Percentiles rank a stretch among this genome's conserved stretches.
Evolutionary conservation across 2,797 vertebrate species (phyloP).

Genomic region (Pseudochirops corinnae): DNA sequence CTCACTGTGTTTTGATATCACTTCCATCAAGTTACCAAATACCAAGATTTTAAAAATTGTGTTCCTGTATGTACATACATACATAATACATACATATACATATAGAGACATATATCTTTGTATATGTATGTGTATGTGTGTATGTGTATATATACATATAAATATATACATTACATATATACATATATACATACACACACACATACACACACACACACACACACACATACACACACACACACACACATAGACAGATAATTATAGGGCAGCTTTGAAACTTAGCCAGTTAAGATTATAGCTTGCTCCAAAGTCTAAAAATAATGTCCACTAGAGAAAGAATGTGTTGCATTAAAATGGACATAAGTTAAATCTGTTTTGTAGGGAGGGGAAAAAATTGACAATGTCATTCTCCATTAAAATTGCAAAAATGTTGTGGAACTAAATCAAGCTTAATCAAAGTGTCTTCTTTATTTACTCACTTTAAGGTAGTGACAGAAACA

Average conservation of each 20-base stretch:
- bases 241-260: not conserved
- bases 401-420: not conserved
- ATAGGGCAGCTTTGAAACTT: not conserved
- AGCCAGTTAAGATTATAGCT: not conserved
- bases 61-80: no score
- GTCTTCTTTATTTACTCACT: not conserved
- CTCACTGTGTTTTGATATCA: conserved; percentile 46
- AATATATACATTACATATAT: no score
- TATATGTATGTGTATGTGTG: no score
- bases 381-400: conserved; percentile 31
- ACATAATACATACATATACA: no score
- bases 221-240: no score
- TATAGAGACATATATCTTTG: no score
- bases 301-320: not conserved
- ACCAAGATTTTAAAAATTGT: conserved; percentile 53
- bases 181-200: no score
- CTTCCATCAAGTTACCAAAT: conserved; percentile 32
- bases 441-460: not conserved
- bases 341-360: conserved; percentile 5
- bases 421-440: not conserved
- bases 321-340: not conserved
- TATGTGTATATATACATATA: no score
- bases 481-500: not conserved
- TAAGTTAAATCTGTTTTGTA: conserved; percentile 1
- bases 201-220: no score